phyloP scores from a whole-genome alignment of 1,140 invertebrate species.

The Steinernema khuongi region DNA sequence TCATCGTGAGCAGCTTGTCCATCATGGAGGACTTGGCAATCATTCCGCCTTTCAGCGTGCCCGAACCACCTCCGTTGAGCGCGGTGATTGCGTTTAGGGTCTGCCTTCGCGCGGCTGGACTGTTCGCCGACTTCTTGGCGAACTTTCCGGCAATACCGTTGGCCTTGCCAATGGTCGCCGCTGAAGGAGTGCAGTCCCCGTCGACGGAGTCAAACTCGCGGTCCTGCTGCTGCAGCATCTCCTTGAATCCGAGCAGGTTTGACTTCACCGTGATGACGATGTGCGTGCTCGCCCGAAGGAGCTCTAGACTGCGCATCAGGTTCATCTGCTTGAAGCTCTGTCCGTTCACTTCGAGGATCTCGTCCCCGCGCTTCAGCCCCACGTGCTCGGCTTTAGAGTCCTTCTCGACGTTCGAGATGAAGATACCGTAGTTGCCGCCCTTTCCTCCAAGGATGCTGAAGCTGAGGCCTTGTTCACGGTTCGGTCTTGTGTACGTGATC shows the following conservation, averaged over 20 bases:
- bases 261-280: slow-evolving; percentile 74
- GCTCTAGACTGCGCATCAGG: slow-evolving; percentile 80
- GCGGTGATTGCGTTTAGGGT: slow-evolving; percentile 24
- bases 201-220: background rate
- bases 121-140: slow-evolving; percentile 7
- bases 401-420: slow-evolving; percentile 85
- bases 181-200: background rate
- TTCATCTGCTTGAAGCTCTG: slow-evolving; percentile 87
- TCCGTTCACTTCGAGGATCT: slow-evolving; percentile 92
- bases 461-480: slow-evolving; percentile 81
- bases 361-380: slow-evolving; percentile 92
- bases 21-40: slow-evolving; percentile 44
- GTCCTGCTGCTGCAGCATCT: slow-evolving; percentile 33
- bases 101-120: slow-evolving; percentile 14
- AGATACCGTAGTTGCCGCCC: slow-evolving; percentile 83
- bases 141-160: slow-evolving; percentile 14
- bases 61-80: background rate
- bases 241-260: slow-evolving; percentile 71
- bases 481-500: slow-evolving; percentile 81
- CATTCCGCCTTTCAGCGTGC: slow-evolving; percentile 21
- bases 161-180: slow-evolving; percentile 15
- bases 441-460: slow-evolving; percentile 82
- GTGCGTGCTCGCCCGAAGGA: slow-evolving; percentile 85
- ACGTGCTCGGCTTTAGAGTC: slow-evolving; percentile 87
- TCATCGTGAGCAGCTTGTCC: slow-evolving; percentile 48